Evolutionary conservation across 2,797 vertebrate genomes (phyloP), one percentile per base, ranked within the genome.

Genomic region (Smutsia gigantea): DNA sequence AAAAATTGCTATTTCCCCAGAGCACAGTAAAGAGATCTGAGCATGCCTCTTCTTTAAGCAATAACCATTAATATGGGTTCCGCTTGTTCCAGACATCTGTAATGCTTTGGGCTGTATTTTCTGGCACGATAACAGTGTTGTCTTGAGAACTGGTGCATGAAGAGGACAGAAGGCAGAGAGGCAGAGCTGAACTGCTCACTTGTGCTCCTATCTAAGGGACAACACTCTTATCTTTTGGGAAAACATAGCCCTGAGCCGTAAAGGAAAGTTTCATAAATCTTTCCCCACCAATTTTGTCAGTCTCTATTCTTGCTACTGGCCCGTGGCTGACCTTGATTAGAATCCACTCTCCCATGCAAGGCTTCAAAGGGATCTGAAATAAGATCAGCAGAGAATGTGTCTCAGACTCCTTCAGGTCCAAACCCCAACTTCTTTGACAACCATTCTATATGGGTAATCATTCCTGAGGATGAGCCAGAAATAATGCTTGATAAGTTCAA

Each of bases 61-160:
- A 98, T 98, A 98, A 98, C 97, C 98, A 98, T 98, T 98, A 98
- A 98, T 98, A 98, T 86, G 96, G 97, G 96, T 98, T 98, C 97
- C 51, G 95, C 97, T 97, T 98, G 97, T 89, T 95, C 95, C 93
- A 98, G 98, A 98, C 98, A 98, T 98, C 97, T 98, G 98, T 97
- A 98, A 98, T 75, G 98, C 98, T 98, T 34, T 98, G 97, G 97
- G 98, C 98, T 98, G 97, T 98, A 97, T 98, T 98, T 98, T 98
- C 97, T 97, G 98, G 93, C n/a, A 88, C 69, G 98, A 98, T 98
- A 98, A 98, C 96, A 98, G 95, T 93, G 96, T 98, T 97, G 91
- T 98, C 98, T 98, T 96, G 97, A 98, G 97, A 97, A 97, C 77
- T 90, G 83, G 97, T 95, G 97, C 98, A 97, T 97, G 94, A 89